Evolutionary conservation across 2,797 vertebrate species (phyloP).

Genomic region (Uromys caudimaculatus): DNA sequence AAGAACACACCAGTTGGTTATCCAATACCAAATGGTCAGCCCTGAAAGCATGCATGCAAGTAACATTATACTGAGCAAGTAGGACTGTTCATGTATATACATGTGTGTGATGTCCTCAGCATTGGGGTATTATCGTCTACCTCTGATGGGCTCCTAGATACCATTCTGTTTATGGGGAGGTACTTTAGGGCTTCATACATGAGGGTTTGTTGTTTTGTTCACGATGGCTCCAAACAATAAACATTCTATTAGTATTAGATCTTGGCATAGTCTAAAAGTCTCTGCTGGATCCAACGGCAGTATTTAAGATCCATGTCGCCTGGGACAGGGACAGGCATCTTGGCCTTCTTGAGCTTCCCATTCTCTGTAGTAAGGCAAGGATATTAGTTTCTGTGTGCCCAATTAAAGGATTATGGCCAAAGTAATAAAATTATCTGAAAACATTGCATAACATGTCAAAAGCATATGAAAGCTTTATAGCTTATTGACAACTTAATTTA

Average conservation of each 20-base stretch:
- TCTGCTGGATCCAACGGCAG: not conserved
- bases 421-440: conserved; percentile 32
- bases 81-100: not conserved
- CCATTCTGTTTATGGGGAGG: not conserved
- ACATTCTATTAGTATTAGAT: conserved; percentile 57
- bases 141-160: not conserved
- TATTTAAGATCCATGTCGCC: conserved; percentile 21
- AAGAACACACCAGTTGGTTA: not conserved
- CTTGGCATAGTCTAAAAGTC: conserved; percentile 23
- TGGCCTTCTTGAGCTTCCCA: not conserved
- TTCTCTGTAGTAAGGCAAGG: not conserved
- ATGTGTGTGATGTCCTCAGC: not conserved
- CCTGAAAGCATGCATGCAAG: not conserved
- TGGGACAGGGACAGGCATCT: not conserved
- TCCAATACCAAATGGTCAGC: not conserved
- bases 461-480: not conserved
- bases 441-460: not conserved
- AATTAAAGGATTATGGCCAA: not conserved
- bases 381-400: not conserved
- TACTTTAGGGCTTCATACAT: not conserved
- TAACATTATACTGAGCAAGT: not conserved
- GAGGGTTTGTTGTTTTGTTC: conserved; percentile 49
- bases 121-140: not conserved
- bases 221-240: conserved; percentile 38
- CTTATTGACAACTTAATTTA: not conserved